phyloP scores from a whole-genome alignment of 1,140 invertebrate genomes.

The Copidosoma floridanum region DNA sequence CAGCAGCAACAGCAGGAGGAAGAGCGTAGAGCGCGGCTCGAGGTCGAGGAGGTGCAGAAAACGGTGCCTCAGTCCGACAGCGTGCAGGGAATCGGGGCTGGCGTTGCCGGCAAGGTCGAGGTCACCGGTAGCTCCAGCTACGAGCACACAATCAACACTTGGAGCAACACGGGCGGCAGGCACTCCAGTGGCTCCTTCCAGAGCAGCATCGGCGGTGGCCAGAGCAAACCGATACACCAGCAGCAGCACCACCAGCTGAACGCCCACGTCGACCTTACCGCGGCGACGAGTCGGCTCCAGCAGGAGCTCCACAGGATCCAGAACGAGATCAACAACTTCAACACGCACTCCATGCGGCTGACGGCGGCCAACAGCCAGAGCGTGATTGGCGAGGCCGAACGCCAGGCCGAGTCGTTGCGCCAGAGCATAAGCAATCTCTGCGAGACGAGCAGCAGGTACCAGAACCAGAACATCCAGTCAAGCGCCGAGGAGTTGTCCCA shows the following conservation, averaged over 20 bases:
- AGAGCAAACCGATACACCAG: neutral
- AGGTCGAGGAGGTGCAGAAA: neutral
- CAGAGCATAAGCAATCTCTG: slow-evolving; percentile 6
- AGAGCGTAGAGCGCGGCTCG: neutral
- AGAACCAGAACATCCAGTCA: neutral
- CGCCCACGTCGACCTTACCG: slow-evolving; percentile 14
- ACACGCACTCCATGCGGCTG: slow-evolving; percentile 7
- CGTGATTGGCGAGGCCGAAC: neutral
- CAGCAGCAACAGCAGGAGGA: neutral
- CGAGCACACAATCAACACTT: neutral
- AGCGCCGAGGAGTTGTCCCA: slow-evolving; percentile 2
- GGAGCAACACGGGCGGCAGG: too few relatives aligned
- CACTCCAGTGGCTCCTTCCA: too few relatives aligned
- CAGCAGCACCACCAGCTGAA: neutral
- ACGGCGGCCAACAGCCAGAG: slow-evolving; percentile 1
- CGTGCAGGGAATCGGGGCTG: neutral
- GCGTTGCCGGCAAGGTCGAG: neutral
- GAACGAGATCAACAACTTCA: slow-evolving; percentile 14
- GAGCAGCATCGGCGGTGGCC: too few relatives aligned
- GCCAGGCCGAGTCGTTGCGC: neutral
- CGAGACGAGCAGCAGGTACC: slow-evolving; percentile 7
- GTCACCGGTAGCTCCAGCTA: neutral
- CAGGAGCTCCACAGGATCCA: slow-evolving; percentile 17
- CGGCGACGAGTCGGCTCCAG: neutral
- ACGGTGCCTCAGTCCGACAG: neutral